Evolutionary conservation across 2,113 vertebrate species (phyloP).

Genomic region (Miniopterus natalensis): DNA sequence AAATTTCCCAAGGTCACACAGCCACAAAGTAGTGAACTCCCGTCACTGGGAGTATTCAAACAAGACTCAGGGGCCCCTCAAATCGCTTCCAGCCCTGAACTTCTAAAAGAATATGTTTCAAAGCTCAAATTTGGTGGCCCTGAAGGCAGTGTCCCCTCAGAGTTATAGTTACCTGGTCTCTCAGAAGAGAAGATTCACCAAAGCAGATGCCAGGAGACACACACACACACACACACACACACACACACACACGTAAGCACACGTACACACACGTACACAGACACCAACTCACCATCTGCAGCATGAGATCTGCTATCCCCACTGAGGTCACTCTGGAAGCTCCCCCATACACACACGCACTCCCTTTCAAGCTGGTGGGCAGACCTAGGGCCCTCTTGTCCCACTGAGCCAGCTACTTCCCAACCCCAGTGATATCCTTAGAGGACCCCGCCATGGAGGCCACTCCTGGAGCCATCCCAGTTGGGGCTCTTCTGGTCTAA

Average conservation of each 20-base stretch:
- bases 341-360: neutral
- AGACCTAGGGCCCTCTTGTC: neutral
- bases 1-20: constrained; percentile 46
- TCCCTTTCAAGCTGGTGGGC: neutral
- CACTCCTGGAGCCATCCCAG: neutral
- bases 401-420: neutral
- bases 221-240: neutral
- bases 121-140: neutral
- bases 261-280: neutral
- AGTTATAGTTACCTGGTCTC: neutral
- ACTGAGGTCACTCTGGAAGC: neutral
- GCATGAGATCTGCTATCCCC: neutral
- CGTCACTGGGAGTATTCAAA: neutral
- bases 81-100: neutral
- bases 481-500: neutral
- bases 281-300: neutral
- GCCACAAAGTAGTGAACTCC: neutral
- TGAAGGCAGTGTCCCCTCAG: constrained; percentile 1
- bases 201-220: neutral
- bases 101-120: neutral
- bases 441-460: neutral
- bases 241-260: neutral
- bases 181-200: neutral
- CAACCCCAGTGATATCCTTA: neutral
- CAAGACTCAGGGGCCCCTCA: neutral